Evolutionary conservation across 2,888 invertebrate species (phyloP).

Genomic region (Archips crataeganus): DNA sequence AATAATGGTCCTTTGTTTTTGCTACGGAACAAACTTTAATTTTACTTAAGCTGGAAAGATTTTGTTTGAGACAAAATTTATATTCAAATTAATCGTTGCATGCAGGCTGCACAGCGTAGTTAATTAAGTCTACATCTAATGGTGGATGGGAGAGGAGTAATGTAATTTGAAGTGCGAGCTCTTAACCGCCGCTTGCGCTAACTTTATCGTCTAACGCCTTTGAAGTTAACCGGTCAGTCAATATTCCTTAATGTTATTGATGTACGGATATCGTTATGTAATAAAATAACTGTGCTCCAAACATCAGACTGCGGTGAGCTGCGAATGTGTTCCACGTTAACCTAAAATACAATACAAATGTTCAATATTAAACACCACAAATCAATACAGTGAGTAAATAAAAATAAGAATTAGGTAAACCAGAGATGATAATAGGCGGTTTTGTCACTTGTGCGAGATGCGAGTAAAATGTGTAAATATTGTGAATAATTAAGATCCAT

Average conservation of each 20-base stretch:
- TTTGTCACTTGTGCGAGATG: no score
- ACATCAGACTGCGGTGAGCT: no score
- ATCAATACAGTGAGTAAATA: no score
- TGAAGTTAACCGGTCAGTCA: not conserved
- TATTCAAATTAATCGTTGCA: not conserved
- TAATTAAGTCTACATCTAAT: not conserved
- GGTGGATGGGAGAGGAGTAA: not conserved
- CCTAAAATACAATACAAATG: no score
- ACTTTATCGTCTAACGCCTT: not conserved
- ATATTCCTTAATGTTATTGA: not conserved
- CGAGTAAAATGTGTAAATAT: no score
- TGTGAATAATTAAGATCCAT: no score
- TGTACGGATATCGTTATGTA: not conserved
- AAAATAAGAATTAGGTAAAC: no score
- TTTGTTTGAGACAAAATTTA: not conserved
- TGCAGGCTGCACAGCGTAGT: not conserved
- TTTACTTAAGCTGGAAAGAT: not conserved
- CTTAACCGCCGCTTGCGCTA: not conserved
- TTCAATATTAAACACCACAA: no score
- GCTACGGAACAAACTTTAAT: not conserved
- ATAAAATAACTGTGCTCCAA: no score
- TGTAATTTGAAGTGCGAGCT: constrained; percentile 17
- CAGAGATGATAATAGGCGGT: no score
- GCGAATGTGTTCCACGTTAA: no score
- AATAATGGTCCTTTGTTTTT: constrained; percentile 1